Evolutionary conservation across 2,888 invertebrate species (phyloP).

Genomic region (Hypolimnas misippus): DNA sequence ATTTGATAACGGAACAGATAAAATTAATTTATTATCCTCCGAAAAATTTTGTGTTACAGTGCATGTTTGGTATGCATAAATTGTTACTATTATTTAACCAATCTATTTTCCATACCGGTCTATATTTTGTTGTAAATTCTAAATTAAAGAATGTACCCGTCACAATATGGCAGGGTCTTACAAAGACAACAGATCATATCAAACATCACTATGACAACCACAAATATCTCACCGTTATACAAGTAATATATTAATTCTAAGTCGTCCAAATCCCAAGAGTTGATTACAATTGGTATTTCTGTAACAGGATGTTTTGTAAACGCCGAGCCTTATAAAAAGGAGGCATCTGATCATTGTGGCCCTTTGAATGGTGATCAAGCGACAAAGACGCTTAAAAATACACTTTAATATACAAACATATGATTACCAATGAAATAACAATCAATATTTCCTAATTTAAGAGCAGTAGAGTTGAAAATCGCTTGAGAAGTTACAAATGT

Average conservation of each 20-base stretch:
- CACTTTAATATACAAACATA: constrained; percentile 58
- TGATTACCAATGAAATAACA: constrained; percentile 25
- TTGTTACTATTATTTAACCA: too few species aligned
- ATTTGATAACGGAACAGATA: too few species aligned
- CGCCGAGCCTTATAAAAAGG: constrained; percentile 59
- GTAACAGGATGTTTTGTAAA: constrained; percentile 49
- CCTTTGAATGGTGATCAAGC: constrained; percentile 70
- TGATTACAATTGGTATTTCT: constrained; percentile 45
- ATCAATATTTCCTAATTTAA: constrained; percentile 23
- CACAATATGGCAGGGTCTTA: background rate
- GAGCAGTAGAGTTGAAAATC: constrained; percentile 47
- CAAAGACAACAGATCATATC: background rate
- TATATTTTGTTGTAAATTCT: too few species aligned
- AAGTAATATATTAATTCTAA: constrained; percentile 25
- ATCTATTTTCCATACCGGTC: too few species aligned
- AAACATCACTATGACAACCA: background rate
- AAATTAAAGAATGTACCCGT: background rate
- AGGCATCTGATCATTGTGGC: constrained; percentile 66
- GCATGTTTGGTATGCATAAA: too few species aligned
- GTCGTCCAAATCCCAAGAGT: constrained; percentile 27
- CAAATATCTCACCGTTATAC: background rate
- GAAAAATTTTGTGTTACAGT: too few species aligned
- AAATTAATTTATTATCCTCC: too few species aligned
- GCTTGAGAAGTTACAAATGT: constrained; percentile 23
- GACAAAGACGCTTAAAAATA: constrained; percentile 77